Evolutionary conservation across 2,888 invertebrate genomes (phyloP), one percentile per base, ranked within the genome.

Genomic region (Drosophila borborema): DNA sequence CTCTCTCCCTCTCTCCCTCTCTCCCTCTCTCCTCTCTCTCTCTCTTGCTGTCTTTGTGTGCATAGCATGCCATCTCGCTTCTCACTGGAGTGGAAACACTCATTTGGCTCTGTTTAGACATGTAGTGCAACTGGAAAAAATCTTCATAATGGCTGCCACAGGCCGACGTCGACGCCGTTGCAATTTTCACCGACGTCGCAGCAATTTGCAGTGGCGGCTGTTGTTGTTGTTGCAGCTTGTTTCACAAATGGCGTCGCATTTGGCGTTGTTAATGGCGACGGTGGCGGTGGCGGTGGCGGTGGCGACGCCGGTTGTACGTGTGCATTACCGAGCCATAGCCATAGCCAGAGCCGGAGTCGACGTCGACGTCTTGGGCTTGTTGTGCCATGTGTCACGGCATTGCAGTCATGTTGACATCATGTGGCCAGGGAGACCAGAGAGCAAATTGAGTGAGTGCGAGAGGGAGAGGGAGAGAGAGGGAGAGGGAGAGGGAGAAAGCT

Each of bases 341-440:
- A 45, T 3, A 54, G 61, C 40, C 66, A 71, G 70, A 23, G 23
- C 23, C 23, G 23, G 23, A 23, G 23, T 23, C 23, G 23, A 23
- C 23, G 23, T 45, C 72, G 88, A 77, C 83, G 81, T 87, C 88
- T 85, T 89, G 76, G 82, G 88, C 90, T 87, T 87, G 86, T 87
- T 88, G 88, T 89, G 85, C 89, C 86, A 89, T 89, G 86, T 87
- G 89, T 87, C 88, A 89, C 89, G 81, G 83, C 86, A 77, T 71
- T 87, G 89, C 89, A 85, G 89, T 85, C 83, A 87, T 89, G 89
- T 87, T 87, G 88, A 87, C 88, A 89, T 87, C 84, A 86, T 86
- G 83, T 75, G 79, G 69, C 77, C 77, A 68, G 59, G 46, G 23
- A 60, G 60, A 59, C 18, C 45, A 58, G 56, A 61, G 75, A 53